Conservation (phyloP, 2,888 invertebrate genomes). For the Lissonota sp. region DNA sequence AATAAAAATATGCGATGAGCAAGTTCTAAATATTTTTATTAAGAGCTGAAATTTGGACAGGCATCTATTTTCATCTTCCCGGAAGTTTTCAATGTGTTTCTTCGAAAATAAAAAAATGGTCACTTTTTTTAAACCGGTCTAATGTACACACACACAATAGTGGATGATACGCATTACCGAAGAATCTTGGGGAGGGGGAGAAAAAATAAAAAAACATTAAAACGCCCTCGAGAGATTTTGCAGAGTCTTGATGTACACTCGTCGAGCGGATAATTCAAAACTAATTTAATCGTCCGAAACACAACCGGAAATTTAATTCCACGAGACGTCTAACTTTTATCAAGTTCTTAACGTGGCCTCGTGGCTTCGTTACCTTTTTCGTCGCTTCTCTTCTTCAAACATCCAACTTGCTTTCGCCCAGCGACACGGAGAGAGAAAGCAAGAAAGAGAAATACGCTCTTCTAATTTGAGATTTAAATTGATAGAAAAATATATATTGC, state of each 20-base stretch:
- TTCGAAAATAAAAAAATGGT: too few species aligned
- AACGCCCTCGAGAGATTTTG: constrained; percentile 18
- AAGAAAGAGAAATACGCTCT: constrained; percentile 38
- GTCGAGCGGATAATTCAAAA: constrained; percentile 66
- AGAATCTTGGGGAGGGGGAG: background rate
- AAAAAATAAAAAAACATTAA: background rate
- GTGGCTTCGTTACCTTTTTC: background rate
- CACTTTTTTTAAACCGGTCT: too few species aligned
- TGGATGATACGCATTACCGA: constrained; percentile 6
- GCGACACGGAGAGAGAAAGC: background rate
- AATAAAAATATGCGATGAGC: too few species aligned
- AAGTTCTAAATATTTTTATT: too few species aligned
- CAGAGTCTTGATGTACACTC: constrained; percentile 56
- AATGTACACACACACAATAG: background rate
- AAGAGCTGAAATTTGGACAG: too few species aligned
- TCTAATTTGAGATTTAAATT: constrained; percentile 65
- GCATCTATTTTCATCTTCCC: too few species aligned
- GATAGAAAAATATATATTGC: constrained; percentile 52
- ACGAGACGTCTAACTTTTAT: constrained; percentile 69
- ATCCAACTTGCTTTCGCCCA: constrained; percentile 17
- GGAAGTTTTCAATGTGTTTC: too few species aligned
- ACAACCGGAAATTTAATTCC: constrained; percentile 66
- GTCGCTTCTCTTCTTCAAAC: constrained; percentile 28
- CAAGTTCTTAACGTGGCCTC: constrained; percentile 65
- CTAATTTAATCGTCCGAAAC: constrained; percentile 68